Conservation (phyloP, 2,888 invertebrate species). For the Conus canariensis region DNA sequence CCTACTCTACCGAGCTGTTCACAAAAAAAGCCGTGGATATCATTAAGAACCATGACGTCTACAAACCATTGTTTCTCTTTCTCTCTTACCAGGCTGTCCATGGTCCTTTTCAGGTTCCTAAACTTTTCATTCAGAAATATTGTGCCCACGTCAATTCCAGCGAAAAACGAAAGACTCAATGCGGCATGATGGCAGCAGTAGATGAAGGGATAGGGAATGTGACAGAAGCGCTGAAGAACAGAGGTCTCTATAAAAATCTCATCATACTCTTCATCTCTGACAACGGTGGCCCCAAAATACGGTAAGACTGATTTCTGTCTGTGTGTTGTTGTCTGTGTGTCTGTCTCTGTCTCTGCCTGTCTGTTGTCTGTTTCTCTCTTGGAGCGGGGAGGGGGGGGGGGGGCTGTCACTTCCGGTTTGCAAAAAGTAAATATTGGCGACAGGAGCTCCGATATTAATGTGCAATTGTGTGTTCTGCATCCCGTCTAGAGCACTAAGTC, state of each 20-base stretch:
- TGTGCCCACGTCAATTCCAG: background rate
- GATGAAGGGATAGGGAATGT: conserved; percentile 10
- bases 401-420: background rate
- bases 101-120: background rate
- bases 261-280: background rate
- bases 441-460: too few species aligned
- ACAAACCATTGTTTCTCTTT: conserved; percentile 58
- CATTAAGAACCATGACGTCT: background rate
- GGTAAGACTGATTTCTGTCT: background rate
- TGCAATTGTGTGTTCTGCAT: too few species aligned
- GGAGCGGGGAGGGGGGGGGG: background rate
- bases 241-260: background rate
- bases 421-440: too few species aligned
- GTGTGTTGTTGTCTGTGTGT: too few species aligned
- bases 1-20: conserved; percentile 69
- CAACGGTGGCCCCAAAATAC: background rate
- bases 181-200: conserved; percentile 20
- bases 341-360: too few species aligned
- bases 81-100: conserved; percentile 24
- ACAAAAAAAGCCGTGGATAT: conserved; percentile 42
- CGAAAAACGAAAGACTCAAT: background rate
- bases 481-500: too few species aligned
- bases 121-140: background rate
- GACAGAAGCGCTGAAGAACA: background rate
- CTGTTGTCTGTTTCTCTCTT: too few species aligned